Evolutionary conservation across 2,797 vertebrate genomes (phyloP), one percentile per base, ranked within the genome.

Genomic region (Threskiornis aethiopicus): DNA sequence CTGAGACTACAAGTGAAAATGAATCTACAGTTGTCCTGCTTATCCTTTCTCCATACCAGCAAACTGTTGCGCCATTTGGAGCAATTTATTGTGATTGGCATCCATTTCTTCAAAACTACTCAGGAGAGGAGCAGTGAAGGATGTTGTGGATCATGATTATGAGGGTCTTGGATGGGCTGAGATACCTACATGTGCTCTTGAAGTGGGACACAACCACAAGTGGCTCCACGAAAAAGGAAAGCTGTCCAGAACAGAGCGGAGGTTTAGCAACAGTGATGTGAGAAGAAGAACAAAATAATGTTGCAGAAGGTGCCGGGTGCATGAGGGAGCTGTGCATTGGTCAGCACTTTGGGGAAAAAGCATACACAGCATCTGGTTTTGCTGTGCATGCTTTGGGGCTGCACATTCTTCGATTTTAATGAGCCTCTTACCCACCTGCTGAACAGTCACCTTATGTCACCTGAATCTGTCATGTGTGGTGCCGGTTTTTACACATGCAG

Each of bases 1-100:
- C 92, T 77, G 65, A 16, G 21, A 86, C 22, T 55, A 42, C 42
- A 55, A 94, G 46, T 33, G 77, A 96, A 93, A 97, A 97, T 92
- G 66, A 79, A 93, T 87, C 67, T 92, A 62, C 72, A 77, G 44
- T 92, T 87, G 66, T 93, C 73, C 80, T 89, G 80, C 67, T 87
- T 59, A 84, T 90, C 82, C 62, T 90, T 97, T 93, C 61, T 90
- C 69, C 81, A 84, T 29, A 96, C 52, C 84, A 96, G 58, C 71
- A 94, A 94, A 89, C 72, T 73, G 67, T 39, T 6, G 21, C 66
- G 85, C 59, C 81, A 77, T 93, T 97, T 94, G 85, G 71, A 92
- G 49, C 22, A 46, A 82, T 86, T 94, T 86, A 46, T 71, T 95
- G 58, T 89, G 78, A 93, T 90, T 91, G 76, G 82, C 85, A 75